These are phyloP conservation scores for Trissoscelio sp. DNA, from an alignment of 2,888 invertebrate species.

Conservation along the genomic window DNA sequence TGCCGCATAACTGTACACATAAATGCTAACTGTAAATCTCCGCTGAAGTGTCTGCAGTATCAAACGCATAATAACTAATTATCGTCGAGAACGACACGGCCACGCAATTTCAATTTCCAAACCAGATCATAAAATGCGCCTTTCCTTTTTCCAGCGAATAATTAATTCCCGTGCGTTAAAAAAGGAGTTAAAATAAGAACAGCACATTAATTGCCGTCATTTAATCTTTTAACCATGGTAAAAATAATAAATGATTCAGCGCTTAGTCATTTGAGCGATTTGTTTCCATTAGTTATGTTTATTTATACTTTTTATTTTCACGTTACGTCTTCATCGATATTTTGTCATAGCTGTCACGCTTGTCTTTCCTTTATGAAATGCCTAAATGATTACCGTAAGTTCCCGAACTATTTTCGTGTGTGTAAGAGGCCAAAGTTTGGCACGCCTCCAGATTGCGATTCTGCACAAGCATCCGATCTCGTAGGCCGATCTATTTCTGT, in stretches of 20 bases:
- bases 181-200: neutral
- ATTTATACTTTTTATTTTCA: conserved; percentile 13
- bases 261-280: neutral
- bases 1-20: conserved; percentile 73
- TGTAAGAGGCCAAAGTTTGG: conserved; percentile 70
- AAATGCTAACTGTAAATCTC: conserved; percentile 74
- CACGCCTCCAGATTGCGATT: conserved; percentile 73
- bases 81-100: conserved; percentile 49
- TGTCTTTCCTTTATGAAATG: conserved; percentile 50
- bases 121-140: neutral
- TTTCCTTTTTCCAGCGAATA: neutral
- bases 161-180: neutral
- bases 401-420: conserved; percentile 55
- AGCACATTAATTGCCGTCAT: too few relatives aligned
- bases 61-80: conserved; percentile 73
- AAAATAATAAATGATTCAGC: neutral
- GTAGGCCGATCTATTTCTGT: conserved; percentile 77
- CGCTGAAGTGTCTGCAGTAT: conserved; percentile 62
- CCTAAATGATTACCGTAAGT: conserved; percentile 60
- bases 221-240: too few relatives aligned
- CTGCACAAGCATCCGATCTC: conserved; percentile 72
- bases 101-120: too few relatives aligned
- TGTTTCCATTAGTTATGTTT: neutral
- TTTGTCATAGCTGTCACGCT: conserved; percentile 26
- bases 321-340: conserved; percentile 42